Base-by-base conservation (phyloP, 2,113 vertebrate species). In the Polyodon spathula region DNA sequence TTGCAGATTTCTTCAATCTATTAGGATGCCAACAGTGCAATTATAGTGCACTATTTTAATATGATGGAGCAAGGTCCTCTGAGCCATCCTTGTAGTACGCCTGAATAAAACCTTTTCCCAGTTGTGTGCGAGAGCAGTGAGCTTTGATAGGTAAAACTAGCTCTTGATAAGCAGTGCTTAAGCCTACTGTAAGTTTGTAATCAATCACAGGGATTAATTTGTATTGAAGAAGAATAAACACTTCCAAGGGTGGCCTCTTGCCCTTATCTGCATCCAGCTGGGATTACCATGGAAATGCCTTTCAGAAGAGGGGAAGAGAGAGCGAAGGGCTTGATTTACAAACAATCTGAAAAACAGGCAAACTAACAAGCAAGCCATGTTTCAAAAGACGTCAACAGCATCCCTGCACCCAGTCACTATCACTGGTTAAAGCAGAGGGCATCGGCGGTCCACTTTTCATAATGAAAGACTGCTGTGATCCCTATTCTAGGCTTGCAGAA, bases 121-220 rank as follows among this genome's bases (percentile, higher is more conserved):
- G 51, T 50, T 16, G 39, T 51, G 61, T 9, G 48, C 43, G 6
- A 16, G 60, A 56, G 65, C 62, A n/a, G n/a, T n/a, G 63, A 58
- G 61, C 77, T 68, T 76, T 73, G 74, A 50, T 48, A 75, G 78
- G 72, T 75, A 59, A 61, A 70, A 70, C 77, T 71, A 76, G 77
- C 77, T 68, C 73, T 63, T 68, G 78, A 83, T 85, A 85, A 83
- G 74, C 76, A 66, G 68, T 69, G 78, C 77, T 74, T 78, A 70
- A 82, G 80, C 81, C 63, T 64, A 41, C 76, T 84, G 78, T 80
- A 83, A 64, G 51, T 86, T 82, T 82, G 81, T 82, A 82, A 84
- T 86, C 83, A 85, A 80, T 83, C 77, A 78, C 74, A 61, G 76
- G 83, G 84, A 86, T 87, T 86, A 84, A 82, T 84, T 73, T 78